Conservation (phyloP, 2,113 vertebrate species). For the Orcinus orca region DNA sequence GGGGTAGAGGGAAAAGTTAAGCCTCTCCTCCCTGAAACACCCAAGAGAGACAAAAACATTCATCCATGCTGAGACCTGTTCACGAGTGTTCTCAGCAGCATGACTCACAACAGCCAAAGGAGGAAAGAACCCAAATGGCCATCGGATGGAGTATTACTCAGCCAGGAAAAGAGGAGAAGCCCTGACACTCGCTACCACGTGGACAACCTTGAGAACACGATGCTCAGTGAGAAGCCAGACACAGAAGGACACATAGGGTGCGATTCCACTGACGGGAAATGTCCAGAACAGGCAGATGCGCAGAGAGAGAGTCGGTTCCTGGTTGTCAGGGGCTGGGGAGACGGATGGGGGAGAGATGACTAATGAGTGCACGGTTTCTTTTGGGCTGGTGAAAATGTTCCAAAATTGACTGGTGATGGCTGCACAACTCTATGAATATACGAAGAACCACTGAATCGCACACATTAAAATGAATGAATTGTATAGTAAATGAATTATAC, state of each 20-base stretch:
- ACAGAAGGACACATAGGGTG: fast-evolving
- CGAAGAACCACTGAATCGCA: background rate
- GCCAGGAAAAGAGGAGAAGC: background rate
- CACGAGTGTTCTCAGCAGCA: background rate
- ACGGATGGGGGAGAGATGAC: background rate
- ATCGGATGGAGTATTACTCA: background rate
- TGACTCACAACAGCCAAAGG: background rate
- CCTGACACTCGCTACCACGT: fast-evolving
- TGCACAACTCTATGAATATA: background rate
- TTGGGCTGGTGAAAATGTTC: background rate
- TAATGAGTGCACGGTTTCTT: background rate
- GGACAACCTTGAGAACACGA: fast-evolving
- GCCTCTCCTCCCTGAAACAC: background rate
- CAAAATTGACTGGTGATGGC: background rate
- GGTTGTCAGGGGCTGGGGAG: no score
- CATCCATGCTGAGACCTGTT: background rate
- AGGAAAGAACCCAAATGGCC: no score
- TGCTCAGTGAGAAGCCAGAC: background rate
- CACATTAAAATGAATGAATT: background rate
- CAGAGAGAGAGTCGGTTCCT: no score
- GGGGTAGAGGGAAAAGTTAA: no score
- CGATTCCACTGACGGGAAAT: background rate
- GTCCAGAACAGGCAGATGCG: background rate
- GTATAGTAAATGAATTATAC: background rate
- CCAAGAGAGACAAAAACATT: background rate